A percentile compares a stretch with the other conserved stretches of the same genome.
Evolutionary conservation across 2,888 invertebrate genomes (phyloP).

Genomic region (Lottia scabra): DNA sequence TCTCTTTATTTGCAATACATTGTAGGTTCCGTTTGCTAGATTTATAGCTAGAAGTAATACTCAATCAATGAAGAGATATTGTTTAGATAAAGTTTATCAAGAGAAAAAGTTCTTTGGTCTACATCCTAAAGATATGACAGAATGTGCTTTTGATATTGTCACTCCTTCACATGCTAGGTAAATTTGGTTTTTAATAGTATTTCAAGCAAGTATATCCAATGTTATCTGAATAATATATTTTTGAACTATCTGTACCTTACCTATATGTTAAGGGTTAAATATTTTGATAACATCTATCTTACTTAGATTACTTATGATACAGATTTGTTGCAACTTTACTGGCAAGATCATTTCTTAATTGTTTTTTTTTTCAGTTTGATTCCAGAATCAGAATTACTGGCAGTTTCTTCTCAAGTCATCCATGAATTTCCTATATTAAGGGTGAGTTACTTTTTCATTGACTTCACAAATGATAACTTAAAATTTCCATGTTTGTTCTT

Average conservation of each 20-base stretch:
- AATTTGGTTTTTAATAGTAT: conserved; percentile 7
- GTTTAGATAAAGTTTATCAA: conserved; percentile 87
- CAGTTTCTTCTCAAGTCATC: conserved; percentile 81
- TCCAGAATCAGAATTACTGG: conserved; percentile 87
- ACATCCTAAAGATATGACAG: conserved; percentile 89
- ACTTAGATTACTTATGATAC: no score
- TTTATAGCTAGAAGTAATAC: conserved; percentile 84
- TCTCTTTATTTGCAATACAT: neutral
- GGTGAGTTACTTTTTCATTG: no score
- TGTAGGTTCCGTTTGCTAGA: conserved; percentile 79
- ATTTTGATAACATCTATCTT: no score
- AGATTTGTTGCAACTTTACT: no score
- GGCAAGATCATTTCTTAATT: no score
- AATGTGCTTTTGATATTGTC: conserved; percentile 94
- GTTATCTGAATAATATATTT: no score
- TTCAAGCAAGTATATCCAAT: no score
- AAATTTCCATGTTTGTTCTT: no score
- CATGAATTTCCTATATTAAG: conserved; percentile 77
- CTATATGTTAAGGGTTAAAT: no score
- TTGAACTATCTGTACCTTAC: no score
- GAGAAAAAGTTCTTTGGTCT: conserved; percentile 79
- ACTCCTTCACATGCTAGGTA: conserved; percentile 74
- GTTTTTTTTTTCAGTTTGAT: conserved; percentile 72
- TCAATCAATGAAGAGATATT: conserved; percentile 84
- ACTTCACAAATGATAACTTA: no score